A percentile compares a stretch with the other conserved stretches of the same genome.
phyloP scores from a whole-genome alignment of 1,140 invertebrate species.

The Cylas formicarius region DNA sequence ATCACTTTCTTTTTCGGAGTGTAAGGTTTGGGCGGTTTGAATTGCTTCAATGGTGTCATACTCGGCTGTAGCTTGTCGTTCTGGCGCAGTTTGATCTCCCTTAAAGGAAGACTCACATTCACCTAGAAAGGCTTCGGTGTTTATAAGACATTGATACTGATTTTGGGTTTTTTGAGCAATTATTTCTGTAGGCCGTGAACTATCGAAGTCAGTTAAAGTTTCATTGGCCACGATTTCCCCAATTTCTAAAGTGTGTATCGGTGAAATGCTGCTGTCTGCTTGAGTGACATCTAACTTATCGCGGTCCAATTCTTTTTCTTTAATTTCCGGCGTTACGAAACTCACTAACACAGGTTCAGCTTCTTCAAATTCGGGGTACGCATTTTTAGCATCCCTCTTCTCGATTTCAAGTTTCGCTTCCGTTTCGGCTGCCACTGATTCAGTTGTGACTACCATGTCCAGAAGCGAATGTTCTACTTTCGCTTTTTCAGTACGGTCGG shows the following conservation, averaged over 20 bases:
- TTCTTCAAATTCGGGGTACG: slow-evolving; percentile 43
- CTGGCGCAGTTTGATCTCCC: slow-evolving; percentile 18
- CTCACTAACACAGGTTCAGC: slow-evolving; percentile 46
- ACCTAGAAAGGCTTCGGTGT: slow-evolving; percentile 33
- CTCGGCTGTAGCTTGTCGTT: slow-evolving; percentile 31
- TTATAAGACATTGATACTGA: slow-evolving; percentile 34
- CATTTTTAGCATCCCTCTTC: slow-evolving; percentile 40
- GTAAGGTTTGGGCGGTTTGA: slow-evolving; percentile 25
- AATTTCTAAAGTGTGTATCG: slow-evolving; percentile 32
- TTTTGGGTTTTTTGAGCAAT: slow-evolving; percentile 29
- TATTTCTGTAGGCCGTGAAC: slow-evolving; percentile 17
- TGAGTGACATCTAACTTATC: slow-evolving; percentile 34
- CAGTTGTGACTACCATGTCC: slow-evolving; percentile 42
- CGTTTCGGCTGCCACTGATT: slow-evolving; percentile 42
- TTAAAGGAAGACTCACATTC: slow-evolving; percentile 36
- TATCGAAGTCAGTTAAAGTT: slow-evolving; percentile 30
- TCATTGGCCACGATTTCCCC: slow-evolving; percentile 32
- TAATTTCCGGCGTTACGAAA: slow-evolving; percentile 45
- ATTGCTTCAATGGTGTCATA: slow-evolving; percentile 31
- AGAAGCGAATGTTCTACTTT: slow-evolving; percentile 42
- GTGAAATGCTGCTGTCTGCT: slow-evolving; percentile 30
- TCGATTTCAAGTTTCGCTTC: slow-evolving; percentile 46
- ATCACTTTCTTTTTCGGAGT: slow-evolving; percentile 45
- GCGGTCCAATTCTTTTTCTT: slow-evolving; percentile 42
- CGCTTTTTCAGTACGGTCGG: slow-evolving; percentile 39